Conservation (phyloP, 1,140 invertebrate species). For the Harlomillsia oculata region DNA sequence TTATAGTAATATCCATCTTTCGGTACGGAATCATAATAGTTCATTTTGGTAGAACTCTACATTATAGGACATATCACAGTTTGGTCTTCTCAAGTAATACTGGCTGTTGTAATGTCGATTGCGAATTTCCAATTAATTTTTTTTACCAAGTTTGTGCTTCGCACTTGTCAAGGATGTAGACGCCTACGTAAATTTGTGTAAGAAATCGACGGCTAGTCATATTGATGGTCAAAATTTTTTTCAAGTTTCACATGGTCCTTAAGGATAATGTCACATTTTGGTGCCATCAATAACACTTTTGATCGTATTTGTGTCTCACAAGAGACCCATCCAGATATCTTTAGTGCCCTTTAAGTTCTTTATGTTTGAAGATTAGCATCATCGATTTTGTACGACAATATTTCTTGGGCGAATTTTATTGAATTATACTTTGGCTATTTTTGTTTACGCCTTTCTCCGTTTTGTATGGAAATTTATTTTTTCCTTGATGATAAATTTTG, state of each 20-base stretch:
- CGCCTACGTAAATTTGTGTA: constrained; percentile 12
- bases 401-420: constrained; percentile 15
- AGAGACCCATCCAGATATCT: not conserved
- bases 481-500: constrained; percentile 18
- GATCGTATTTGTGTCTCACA: not conserved
- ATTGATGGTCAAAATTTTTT: constrained; percentile 30
- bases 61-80: too few species aligned
- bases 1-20: too few species aligned
- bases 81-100: too few species aligned
- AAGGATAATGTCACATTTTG: constrained; percentile 21
- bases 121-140: not conserved
- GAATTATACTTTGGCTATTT: constrained; percentile 18
- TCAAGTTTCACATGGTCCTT: constrained; percentile 20
- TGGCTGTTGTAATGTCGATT: not conserved
- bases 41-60: too few species aligned
- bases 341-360: not conserved
- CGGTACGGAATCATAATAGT: too few species aligned
- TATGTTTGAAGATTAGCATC: too few species aligned
- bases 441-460: constrained; percentile 23
- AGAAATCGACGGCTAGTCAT: constrained; percentile 30
- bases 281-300: constrained; percentile 21
- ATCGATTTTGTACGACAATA: constrained; percentile 10
- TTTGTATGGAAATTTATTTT: constrained; percentile 27
- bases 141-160: not conserved
- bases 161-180: not conserved